Evolutionary conservation across 2,888 invertebrate genomes (phyloP), one percentile per base, ranked within the genome.

Genomic region (Agrotis puta): DNA sequence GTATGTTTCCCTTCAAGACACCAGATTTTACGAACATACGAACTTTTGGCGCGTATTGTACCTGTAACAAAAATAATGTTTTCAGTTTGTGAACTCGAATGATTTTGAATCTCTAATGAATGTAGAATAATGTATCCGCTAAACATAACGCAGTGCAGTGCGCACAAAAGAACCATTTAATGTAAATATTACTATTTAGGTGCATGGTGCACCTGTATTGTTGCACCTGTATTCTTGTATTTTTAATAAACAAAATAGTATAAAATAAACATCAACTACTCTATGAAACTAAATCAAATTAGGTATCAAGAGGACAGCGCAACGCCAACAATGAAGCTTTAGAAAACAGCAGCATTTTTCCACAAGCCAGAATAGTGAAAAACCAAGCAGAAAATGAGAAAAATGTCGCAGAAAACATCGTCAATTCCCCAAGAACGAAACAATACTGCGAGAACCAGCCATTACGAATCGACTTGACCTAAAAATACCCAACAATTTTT

Each of bases 21-120:
- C 92, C 90, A 2, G 93, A 90, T 81, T 94, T 95, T 3, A 94
- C 85, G 18, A 91, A 97, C 62, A 98, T 97, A 0, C 97, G 97
- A 54, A 98, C 98, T 95, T 98, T 98, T 3, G 98, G 98, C 7
- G 98, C 98, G 89, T 98, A 99, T 94, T 98, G 98, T 63, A 99
- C 99, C 98, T 98, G 93, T 7, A 95, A 96, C 89, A 91, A 90
- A 77, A 48, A 65, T 0, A 33, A 64, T 43, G 22, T 27, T 43
- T 45, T 43, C 13, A 53, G 24, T 64, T 74, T 64, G n/a, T n/a
- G 18, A 47, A 47, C 13, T 14, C n/a, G 6, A 39, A 39, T 11
- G 39, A 39, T 39, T 39, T 39, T 39, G 39, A 9, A 11, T 11
- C 39, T 39, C 39, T 0, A 11, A 39, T 39, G 39, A 39, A 39